Evolutionary conservation across 1,140 invertebrate genomes (phyloP).

Genomic region (Diorhabda carinulata): DNA sequence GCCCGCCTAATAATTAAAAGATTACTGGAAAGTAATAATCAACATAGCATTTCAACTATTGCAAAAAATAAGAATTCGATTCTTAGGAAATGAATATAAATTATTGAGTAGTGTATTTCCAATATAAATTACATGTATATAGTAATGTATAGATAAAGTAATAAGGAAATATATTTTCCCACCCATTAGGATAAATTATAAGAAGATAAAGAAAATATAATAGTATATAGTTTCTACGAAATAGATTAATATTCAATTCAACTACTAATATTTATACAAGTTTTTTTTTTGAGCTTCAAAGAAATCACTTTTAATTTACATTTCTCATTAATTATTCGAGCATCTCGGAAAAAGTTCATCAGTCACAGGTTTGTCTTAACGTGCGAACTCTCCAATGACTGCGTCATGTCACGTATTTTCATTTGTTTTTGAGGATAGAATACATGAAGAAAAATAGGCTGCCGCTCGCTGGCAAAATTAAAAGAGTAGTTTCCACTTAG

Average conservation of each 20-base stretch:
- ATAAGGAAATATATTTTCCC: no score
- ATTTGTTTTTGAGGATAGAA: slow-evolving; percentile 2
- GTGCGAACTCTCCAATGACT: not conserved
- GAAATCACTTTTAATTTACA: not conserved
- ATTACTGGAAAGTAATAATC: no score
- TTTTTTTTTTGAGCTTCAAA: not conserved
- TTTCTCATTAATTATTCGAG: not conserved
- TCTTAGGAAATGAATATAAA: no score
- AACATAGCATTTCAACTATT: no score
- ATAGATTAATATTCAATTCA: not conserved
- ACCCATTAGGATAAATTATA: no score
- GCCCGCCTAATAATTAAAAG: no score
- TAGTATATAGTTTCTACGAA: no score
- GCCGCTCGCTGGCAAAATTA: not conserved
- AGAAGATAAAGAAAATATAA: no score
- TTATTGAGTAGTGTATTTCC: no score
- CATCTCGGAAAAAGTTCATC: not conserved
- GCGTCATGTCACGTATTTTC: slow-evolving; percentile 1
- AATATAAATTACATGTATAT: no score
- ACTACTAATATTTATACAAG: not conserved
- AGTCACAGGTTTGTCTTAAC: not conserved
- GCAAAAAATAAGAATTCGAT: no score
- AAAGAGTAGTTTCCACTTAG: slow-evolving; percentile 2
- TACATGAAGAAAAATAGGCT: slow-evolving; percentile 2
- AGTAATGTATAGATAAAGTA: no score